Evolutionary conservation across 2,888 invertebrate genomes (phyloP), one percentile per base, ranked within the genome.

Genomic region (Parnassius smintheus): DNA sequence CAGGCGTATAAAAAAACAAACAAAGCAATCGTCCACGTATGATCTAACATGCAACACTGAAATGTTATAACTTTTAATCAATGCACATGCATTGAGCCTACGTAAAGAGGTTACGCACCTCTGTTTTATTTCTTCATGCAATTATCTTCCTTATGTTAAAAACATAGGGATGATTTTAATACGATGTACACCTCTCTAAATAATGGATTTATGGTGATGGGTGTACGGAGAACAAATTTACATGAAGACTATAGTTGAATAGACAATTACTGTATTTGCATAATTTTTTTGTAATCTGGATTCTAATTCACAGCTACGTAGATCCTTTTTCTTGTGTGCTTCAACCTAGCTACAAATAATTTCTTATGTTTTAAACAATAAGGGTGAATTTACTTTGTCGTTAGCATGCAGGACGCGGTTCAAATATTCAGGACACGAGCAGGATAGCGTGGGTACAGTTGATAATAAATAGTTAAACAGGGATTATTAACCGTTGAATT

Each of bases 231-330:
- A 61, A 57, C 61, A 52, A 65, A 70, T 69, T 71, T 65, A 68
- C 71, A 69, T 71, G 65, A 49, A 59, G 59, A 64, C 68, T 50
- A 62, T 59, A 67, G 63, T 61, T 66, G 67, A 67, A 69, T 68
- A 61, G 64, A 69, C 65, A 70, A 66, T 66, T 54, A 60, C 41
- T n/a, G 41, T 44, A 22, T 46, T 49, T 49, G 42, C 9, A 22
- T 52, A 2, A 2, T 12, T 53, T 1, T 52, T 35, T 42, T n/a
- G 54, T 12, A 42, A 49, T 60, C 50, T 60, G 25, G 25, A 25
- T 55, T 60, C 25, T 60, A 60, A 50, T 18, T 18, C 22, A 9
- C 11, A 35, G 9, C 12, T 22, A 9, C n/a, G 11, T 18, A 44
- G 57, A n/a, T 18, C 1, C 11, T 8, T 58, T 58, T 60, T 60